Conservation (phyloP, 1,140 invertebrate species). For the Drosophila santomea region DNA sequence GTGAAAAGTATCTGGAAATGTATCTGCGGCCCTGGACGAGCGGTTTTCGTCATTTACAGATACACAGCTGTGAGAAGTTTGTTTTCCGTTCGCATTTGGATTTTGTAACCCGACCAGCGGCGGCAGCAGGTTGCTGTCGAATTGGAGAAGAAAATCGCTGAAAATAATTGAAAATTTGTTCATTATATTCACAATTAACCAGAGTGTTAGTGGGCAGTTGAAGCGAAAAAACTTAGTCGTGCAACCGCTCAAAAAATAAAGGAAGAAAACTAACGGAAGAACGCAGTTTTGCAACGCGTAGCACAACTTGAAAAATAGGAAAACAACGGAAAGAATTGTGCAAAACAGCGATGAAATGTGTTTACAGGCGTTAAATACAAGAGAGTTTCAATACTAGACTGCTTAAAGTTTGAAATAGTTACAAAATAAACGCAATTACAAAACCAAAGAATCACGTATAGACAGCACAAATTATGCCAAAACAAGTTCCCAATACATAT, state of each 20-base stretch:
- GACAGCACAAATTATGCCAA: not conserved
- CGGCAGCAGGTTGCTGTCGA: slow-evolving; percentile 69
- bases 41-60: slow-evolving; percentile 77
- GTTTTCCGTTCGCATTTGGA: slow-evolving; percentile 49
- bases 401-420: slow-evolving; percentile 2
- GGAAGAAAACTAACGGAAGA: not conserved
- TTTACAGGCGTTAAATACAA: not conserved
- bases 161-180: slow-evolving; percentile 6
- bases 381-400: not conserved
- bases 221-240: not conserved
- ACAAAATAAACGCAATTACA: no score
- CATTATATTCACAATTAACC: slow-evolving; percentile 1
- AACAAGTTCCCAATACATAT: not conserved
- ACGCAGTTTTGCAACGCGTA: not conserved
- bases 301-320: not conserved
- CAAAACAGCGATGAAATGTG: not conserved
- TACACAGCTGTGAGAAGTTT: slow-evolving; percentile 72
- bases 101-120: slow-evolving; percentile 35
- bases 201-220: not conserved
- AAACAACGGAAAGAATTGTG: not conserved
- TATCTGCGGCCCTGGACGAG: slow-evolving; percentile 34
- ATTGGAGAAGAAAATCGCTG: slow-evolving; percentile 36
- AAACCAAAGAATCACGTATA: no score
- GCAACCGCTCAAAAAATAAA: not conserved
- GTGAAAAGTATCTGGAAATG: slow-evolving; percentile 20